A percentile compares a stretch with the other conserved stretches of the same genome.
phyloP scores from a whole-genome alignment of 2,888 invertebrate species.

The Hypomecis atomaria region DNA sequence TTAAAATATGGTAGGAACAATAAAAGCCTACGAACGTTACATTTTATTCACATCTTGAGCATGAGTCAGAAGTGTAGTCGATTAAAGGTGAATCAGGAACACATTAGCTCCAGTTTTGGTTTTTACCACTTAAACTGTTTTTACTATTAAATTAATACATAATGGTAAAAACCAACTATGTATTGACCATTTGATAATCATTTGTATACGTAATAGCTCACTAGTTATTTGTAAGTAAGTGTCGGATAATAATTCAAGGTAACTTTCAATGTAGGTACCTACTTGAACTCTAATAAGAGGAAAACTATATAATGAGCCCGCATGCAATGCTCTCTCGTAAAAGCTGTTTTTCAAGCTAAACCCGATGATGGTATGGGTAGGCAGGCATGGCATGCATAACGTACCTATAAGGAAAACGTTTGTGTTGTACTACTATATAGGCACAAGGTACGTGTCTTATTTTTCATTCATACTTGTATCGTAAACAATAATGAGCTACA shows the following conservation, averaged over 20 bases:
- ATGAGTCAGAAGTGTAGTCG: slow-evolving; percentile 13
- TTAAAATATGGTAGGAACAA: too few relatives aligned
- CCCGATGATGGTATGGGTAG: neutral
- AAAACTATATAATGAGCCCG: slow-evolving; percentile 6
- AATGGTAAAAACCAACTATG: neutral
- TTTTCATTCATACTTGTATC: neutral
- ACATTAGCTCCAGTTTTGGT: slow-evolving; percentile 14
- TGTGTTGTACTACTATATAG: neutral
- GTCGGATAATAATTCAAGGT: too few relatives aligned
- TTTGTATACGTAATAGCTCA: neutral
- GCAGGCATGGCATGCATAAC: neutral
- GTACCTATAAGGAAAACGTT: neutral
- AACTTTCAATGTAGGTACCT: too few relatives aligned
- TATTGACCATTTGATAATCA: neutral
- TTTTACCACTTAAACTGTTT: neutral
- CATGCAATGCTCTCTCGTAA: slow-evolving; percentile 10
- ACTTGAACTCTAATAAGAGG: slow-evolving; percentile 1
- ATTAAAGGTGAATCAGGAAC: slow-evolving; percentile 13
- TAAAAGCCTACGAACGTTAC: neutral
- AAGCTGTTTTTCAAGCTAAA: slow-evolving; percentile 1
- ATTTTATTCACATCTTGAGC: neutral
- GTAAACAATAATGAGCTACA: neutral
- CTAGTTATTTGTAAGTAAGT: neutral
- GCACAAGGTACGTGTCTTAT: too few relatives aligned
- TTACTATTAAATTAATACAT: neutral